These are phyloP conservation scores for Caenorhabditis inopinata DNA, from an alignment of 1,140 invertebrate species.

Conservation along the genomic window DNA sequence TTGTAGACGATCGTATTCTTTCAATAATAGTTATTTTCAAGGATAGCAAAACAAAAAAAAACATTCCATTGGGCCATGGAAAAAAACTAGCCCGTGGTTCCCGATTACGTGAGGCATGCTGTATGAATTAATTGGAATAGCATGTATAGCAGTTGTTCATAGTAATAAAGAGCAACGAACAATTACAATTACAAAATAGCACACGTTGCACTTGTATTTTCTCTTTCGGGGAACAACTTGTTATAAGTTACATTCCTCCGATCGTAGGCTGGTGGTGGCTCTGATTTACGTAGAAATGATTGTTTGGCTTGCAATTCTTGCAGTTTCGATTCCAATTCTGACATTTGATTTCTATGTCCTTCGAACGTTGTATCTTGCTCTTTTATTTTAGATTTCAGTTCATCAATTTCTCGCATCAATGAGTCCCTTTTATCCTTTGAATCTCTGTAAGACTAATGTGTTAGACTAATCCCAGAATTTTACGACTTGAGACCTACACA, in stretches of 20 bases:
- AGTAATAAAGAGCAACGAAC: neutral
- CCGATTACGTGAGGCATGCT: too few relatives aligned
- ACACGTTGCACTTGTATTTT: slow-evolving; percentile 40
- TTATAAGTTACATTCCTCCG: slow-evolving; percentile 23
- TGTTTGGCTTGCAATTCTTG: slow-evolving; percentile 41
- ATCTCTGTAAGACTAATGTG: neutral
- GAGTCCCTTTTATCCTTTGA: slow-evolving; percentile 5
- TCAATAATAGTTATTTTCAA: too few relatives aligned
- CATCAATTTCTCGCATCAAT: slow-evolving; percentile 44
- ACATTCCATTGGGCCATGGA: too few relatives aligned
- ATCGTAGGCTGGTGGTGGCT: slow-evolving; percentile 41
- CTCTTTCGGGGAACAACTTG: slow-evolving; percentile 40
- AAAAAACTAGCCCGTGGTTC: too few relatives aligned
- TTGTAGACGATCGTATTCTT: too few relatives aligned
- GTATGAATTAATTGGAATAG: too few relatives aligned
- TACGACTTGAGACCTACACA: neutral
- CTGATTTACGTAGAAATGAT: slow-evolving; percentile 28
- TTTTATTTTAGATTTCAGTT: slow-evolving; percentile 42
- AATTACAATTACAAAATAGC: slow-evolving; percentile 40
- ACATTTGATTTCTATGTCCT: slow-evolving; percentile 38
- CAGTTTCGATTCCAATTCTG: slow-evolving; percentile 26
- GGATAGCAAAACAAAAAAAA: too few relatives aligned
- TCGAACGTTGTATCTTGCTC: slow-evolving; percentile 41
- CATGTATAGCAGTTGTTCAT: too few relatives aligned
- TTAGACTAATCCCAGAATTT: neutral